A percentile compares a stretch with the other conserved stretches of the same genome.
Evolutionary conservation across 2,113 vertebrate genomes (phyloP).

Genomic region (Tichodroma muraria): DNA sequence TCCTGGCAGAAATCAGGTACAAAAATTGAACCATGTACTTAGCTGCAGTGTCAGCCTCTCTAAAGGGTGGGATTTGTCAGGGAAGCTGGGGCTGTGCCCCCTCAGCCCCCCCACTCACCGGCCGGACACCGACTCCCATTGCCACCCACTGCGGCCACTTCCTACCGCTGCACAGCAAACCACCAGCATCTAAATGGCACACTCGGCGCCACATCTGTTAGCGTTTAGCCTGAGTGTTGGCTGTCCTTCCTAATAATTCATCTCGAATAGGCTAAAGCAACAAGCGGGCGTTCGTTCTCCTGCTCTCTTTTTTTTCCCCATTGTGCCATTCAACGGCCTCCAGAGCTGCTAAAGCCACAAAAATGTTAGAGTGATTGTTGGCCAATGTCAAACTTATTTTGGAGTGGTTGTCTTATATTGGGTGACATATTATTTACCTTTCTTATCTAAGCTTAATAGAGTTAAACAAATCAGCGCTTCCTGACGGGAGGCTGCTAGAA

Average conservation of each 20-base stretch:
- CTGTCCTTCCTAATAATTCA: conserved; percentile 54
- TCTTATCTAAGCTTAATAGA: conserved; percentile 66
- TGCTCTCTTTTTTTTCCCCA: background rate
- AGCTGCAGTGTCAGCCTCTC: background rate
- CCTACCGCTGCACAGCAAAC: background rate
- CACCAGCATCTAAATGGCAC: background rate
- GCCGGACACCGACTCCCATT: background rate
- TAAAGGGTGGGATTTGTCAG: accelerated
- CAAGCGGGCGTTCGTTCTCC: background rate
- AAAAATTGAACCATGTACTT: accelerated
- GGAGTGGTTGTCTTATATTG: conserved; percentile 53
- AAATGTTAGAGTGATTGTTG: conserved; percentile 71
- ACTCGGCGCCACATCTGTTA: background rate
- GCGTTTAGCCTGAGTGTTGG: background rate
- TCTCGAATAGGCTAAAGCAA: background rate
- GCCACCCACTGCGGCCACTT: background rate
- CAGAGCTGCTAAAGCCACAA: conserved; percentile 68
- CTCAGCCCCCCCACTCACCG: background rate
- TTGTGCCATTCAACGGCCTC: conserved; percentile 51
- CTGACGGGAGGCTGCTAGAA: conserved; percentile 26
- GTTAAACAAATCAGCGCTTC: conserved; percentile 70
- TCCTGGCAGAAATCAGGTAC: background rate
- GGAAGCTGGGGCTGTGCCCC: background rate
- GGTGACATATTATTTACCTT: conserved; percentile 67
- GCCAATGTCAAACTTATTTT: conserved; percentile 71